Evolutionary conservation across 2,888 invertebrate species (phyloP).

Genomic region (Amiota communis): DNA sequence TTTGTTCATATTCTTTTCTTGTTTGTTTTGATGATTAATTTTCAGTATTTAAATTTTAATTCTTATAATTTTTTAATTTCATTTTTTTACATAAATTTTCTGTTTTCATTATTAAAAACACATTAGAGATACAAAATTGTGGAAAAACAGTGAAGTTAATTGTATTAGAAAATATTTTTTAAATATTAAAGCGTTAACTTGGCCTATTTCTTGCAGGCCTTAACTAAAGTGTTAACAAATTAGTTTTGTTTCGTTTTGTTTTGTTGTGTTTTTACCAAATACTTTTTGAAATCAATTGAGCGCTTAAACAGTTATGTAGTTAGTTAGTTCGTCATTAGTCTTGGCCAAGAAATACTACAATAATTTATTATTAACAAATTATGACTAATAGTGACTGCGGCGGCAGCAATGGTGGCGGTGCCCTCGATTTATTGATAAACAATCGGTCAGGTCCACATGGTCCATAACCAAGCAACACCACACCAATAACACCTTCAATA

Average conservation of each 20-base stretch:
- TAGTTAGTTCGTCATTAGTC: neutral
- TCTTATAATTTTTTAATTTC: no score
- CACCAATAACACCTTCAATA: neutral
- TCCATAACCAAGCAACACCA: neutral
- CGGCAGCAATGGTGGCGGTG: neutral
- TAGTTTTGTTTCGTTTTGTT: neutral
- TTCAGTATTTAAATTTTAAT: no score
- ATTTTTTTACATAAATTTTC: no score
- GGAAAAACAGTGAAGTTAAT: neutral
- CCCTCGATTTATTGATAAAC: neutral
- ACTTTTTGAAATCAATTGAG: no score
- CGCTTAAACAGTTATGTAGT: no score
- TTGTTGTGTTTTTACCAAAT: no score
- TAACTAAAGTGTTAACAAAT: neutral
- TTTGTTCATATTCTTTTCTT: no score
- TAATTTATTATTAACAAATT: slow-evolving; percentile 2
- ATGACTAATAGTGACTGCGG: neutral
- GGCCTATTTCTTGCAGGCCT: slow-evolving; percentile 3
- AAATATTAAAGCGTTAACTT: neutral
- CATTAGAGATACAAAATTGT: no score
- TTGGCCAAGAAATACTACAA: no score
- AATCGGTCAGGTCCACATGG: neutral
- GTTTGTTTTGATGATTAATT: no score
- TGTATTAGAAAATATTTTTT: neutral
- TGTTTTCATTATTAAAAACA: no score